Percentiles rank a stretch among this genome's conserved stretches.
These are phyloP conservation scores for Sphenodon punctatus DNA, from an alignment of 2,797 vertebrate species.

Conservation along the genomic window DNA sequence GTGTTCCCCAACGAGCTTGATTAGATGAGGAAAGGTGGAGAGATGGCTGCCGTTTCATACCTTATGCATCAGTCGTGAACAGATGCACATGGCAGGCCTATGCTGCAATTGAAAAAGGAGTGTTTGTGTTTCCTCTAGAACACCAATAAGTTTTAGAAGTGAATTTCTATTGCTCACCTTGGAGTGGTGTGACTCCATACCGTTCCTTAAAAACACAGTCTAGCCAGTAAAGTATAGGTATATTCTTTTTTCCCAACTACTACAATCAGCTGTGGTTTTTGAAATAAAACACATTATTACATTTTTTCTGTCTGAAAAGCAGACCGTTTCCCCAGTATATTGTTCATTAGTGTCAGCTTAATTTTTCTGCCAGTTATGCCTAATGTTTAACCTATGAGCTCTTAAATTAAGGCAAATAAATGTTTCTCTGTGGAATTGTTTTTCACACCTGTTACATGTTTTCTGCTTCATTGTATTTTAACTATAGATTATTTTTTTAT, in stretches of 20 bases:
- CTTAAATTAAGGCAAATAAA: background rate
- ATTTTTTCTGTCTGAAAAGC: conserved; percentile 47
- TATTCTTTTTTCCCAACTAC: background rate
- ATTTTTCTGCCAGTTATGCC: conserved; percentile 9
- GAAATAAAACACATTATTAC: conserved; percentile 42
- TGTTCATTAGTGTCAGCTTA: conserved; percentile 16
- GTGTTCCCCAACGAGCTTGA: background rate
- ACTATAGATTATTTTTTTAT: no score
- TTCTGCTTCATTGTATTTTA: background rate
- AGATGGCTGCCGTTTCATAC: background rate
- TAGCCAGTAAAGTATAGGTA: background rate
- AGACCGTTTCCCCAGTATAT: conserved; percentile 29
- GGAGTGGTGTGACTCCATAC: background rate
- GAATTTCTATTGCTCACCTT: background rate
- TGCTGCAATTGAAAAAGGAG: background rate
- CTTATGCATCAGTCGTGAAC: background rate
- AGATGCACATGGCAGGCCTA: background rate
- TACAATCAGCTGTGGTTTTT: conserved; percentile 29
- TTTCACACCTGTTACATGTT: no score
- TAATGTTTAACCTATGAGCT: conserved; percentile 8
- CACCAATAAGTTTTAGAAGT: background rate
- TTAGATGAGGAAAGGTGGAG: background rate
- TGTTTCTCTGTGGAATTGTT: background rate
- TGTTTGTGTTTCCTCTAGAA: background rate
- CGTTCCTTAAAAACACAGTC: background rate